Conservation (phyloP, 2,797 vertebrate species). For the Microctenopoma steveboyesi region DNA sequence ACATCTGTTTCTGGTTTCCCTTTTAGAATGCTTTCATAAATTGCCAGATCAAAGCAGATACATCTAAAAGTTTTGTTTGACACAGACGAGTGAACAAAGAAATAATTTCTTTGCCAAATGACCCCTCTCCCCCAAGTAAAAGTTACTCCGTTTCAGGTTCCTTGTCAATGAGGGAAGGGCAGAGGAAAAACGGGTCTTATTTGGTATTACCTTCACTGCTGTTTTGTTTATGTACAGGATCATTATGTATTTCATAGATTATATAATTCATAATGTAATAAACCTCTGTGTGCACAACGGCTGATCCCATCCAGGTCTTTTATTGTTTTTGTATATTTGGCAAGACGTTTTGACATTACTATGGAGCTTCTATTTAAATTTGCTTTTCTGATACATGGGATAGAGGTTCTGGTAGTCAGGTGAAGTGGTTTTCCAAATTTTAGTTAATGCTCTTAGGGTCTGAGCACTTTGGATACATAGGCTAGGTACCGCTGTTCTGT, state of each 20-base stretch:
- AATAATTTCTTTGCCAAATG: conserved; percentile 41
- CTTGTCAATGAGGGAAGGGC: conserved; percentile 1
- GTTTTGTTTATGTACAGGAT: not conserved
- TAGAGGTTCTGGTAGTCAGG: too few relatives aligned
- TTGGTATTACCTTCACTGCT: not conserved
- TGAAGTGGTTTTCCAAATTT: too few relatives aligned
- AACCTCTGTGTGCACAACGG: not conserved
- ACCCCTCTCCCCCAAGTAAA: conserved; percentile 16
- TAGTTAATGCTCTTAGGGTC: too few relatives aligned
- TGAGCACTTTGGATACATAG: too few relatives aligned
- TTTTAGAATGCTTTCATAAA: conserved; percentile 37
- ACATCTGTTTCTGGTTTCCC: conserved; percentile 22
- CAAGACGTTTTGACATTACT: too few relatives aligned
- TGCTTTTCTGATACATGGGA: too few relatives aligned
- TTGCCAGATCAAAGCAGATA: conserved; percentile 31
- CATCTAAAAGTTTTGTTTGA: conserved; percentile 33
- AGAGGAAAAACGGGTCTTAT: too few relatives aligned
- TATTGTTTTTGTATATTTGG: not conserved
- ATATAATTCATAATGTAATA: too few relatives aligned
- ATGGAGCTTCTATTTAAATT: too few relatives aligned
- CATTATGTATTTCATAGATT: not conserved
- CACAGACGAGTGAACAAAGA: conserved; percentile 46
- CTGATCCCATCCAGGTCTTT: not conserved
- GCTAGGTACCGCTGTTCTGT: too few relatives aligned
- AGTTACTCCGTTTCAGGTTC: conserved; percentile 27